Percentiles rank a stretch among this genome's conserved stretches.
These are phyloP conservation scores for Amitus sp. DNA, from an alignment of 2,888 invertebrate species.

Conservation along the genomic window DNA sequence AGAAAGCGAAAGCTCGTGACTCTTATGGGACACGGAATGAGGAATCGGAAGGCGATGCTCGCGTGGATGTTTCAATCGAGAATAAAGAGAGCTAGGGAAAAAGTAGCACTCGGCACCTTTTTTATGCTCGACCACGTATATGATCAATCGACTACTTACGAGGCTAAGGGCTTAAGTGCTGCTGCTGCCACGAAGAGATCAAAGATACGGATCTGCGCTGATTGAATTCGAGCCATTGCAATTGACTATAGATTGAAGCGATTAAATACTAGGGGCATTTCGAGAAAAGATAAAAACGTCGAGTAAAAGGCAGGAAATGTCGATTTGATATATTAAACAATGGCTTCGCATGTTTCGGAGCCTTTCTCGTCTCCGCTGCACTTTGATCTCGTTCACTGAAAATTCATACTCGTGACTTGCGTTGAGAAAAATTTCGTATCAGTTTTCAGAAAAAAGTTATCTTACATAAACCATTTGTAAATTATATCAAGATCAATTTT, in stretches of 20 bases:
- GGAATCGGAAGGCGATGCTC: slow-evolving; percentile 25
- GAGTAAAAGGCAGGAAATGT: neutral
- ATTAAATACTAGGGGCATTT: slow-evolving; percentile 1
- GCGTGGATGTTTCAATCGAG: slow-evolving; percentile 20
- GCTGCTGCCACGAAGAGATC: neutral
- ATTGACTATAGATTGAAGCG: slow-evolving; percentile 4
- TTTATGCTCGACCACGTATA: neutral
- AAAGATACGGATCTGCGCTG: slow-evolving; percentile 2
- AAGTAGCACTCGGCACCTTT: too few relatives aligned
- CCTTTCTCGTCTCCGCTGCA: neutral
- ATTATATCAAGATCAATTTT: too few relatives aligned
- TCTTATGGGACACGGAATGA: slow-evolving; percentile 24
- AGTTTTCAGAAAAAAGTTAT: too few relatives aligned
- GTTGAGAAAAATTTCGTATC: too few relatives aligned
- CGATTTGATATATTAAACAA: slow-evolving; percentile 3
- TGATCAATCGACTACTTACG: too few relatives aligned
- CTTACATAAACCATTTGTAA: too few relatives aligned
- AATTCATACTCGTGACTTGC: neutral
- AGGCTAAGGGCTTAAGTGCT: too few relatives aligned
- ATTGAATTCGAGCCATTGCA: slow-evolving; percentile 3
- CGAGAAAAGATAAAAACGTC: neutral
- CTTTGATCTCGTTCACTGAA: neutral
- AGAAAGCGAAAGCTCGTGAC: slow-evolving; percentile 52
- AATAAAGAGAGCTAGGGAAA: neutral
- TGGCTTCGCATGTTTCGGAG: slow-evolving; percentile 4